phyloP scores from a whole-genome alignment of 2,797 vertebrate species.

The Chelonia mydas region DNA sequence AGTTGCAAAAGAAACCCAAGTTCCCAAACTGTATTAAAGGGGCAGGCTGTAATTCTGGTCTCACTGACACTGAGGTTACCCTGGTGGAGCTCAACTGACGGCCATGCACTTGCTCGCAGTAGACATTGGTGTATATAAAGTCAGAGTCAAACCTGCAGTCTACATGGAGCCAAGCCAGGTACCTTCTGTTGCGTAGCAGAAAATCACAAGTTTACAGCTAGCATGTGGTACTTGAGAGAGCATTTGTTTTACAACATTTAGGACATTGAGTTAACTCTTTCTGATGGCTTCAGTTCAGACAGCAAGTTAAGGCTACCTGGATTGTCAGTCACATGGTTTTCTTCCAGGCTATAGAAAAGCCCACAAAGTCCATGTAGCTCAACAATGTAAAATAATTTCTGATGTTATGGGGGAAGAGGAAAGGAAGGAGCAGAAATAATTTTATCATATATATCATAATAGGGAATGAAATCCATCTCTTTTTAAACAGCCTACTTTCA shows the following conservation, averaged over 20 bases:
- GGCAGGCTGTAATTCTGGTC: background rate
- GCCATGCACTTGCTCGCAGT: background rate
- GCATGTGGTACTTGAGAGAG: background rate
- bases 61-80: background rate
- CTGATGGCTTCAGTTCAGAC: background rate
- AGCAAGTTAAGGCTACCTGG: background rate
- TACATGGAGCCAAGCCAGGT: background rate
- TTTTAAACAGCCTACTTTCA: conserved; percentile 55
- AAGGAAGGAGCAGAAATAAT: conserved; percentile 34
- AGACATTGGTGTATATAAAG: background rate
- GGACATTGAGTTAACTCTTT: background rate
- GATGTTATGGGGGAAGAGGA: conserved; percentile 8
- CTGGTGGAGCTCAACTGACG: background rate
- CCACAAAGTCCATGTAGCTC: conserved; percentile 14
- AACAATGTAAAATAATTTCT: background rate
- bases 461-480: conserved; percentile 29
- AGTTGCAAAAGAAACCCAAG: background rate
- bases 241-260: background rate
- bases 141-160: background rate
- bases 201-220: background rate
- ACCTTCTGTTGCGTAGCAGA: fast-evolving
- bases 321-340: background rate
- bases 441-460: conserved; percentile 14
- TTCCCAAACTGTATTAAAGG: background rate
- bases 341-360: conserved; percentile 24